phyloP scores from a whole-genome alignment of 2,113 vertebrate genomes.

The Tricholaema leucomelas region DNA sequence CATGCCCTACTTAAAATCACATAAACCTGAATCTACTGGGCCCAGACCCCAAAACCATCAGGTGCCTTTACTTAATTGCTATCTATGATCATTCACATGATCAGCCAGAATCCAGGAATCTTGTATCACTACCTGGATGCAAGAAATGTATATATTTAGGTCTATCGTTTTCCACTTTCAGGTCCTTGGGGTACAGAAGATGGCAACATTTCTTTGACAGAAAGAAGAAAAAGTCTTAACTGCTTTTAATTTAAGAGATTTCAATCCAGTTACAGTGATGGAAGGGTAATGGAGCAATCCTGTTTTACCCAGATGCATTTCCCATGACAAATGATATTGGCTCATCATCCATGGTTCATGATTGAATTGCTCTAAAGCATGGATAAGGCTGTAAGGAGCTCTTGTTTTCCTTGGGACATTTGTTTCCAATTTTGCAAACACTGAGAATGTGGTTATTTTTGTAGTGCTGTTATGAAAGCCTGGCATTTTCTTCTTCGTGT shows the following conservation, averaged over 20 bases:
- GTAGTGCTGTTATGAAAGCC: constrained; percentile 86
- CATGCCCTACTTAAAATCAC: constrained; percentile 50
- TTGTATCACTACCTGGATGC: neutral
- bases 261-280: constrained; percentile 68
- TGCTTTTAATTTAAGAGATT: constrained; percentile 75
- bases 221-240: constrained; percentile 54
- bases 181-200: constrained; percentile 27
- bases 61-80: neutral
- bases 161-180: constrained; percentile 49
- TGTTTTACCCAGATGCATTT: constrained; percentile 86
- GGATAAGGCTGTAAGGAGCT: constrained; percentile 72
- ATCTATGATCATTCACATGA: neutral
- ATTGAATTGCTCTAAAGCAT: constrained; percentile 78
- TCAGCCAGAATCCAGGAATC: neutral
- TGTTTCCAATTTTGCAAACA: constrained; percentile 89
- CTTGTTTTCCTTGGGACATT: constrained; percentile 86
- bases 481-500: constrained; percentile 89
- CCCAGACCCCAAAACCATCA: neutral
- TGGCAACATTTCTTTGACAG: constrained; percentile 46
- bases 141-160: neutral
- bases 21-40: constrained; percentile 5
- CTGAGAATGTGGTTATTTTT: constrained; percentile 84
- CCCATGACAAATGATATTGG: constrained; percentile 89
- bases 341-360: constrained; percentile 83
- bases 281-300: constrained; percentile 76